phyloP scores from a whole-genome alignment of 2,797 vertebrate species.

The Paratrypauchen microcephalus region DNA sequence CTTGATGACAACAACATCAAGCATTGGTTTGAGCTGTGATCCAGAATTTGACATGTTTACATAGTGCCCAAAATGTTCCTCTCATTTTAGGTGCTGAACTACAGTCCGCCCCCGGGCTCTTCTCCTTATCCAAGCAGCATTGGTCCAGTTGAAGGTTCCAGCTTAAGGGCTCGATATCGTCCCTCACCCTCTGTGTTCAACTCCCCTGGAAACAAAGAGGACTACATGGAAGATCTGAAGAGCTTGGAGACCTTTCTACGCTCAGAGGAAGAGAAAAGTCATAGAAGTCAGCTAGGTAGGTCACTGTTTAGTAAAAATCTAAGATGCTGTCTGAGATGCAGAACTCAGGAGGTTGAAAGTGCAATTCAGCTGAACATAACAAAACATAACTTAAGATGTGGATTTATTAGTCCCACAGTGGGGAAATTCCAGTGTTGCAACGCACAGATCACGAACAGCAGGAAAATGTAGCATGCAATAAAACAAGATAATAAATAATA shows the following conservation, averaged over 20 bases:
- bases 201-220: conserved; percentile 87
- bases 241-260: conserved; percentile 87
- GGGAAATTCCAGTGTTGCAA: no score
- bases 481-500: no score
- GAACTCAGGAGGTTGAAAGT: background rate
- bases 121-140: conserved; percentile 80
- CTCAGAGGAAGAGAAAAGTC: conserved; percentile 90
- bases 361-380: background rate
- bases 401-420: no score
- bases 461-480: no score
- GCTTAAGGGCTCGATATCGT: conserved; percentile 86
- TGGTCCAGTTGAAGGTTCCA: conserved; percentile 80
- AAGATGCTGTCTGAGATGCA: no score
- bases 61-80: background rate
- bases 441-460: no score
- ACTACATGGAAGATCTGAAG: conserved; percentile 89
- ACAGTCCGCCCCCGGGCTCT: conserved; percentile 79
- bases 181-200: conserved; percentile 86
- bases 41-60: no score
- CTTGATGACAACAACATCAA: no score
- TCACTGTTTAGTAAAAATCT: background rate
- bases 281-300: conserved; percentile 88
- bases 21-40: no score
- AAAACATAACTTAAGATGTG: no score
- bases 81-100: conserved; percentile 78